Evolutionary conservation across 2,797 vertebrate genomes (phyloP).

Genomic region (Pantherophis alleghaniensis): DNA sequence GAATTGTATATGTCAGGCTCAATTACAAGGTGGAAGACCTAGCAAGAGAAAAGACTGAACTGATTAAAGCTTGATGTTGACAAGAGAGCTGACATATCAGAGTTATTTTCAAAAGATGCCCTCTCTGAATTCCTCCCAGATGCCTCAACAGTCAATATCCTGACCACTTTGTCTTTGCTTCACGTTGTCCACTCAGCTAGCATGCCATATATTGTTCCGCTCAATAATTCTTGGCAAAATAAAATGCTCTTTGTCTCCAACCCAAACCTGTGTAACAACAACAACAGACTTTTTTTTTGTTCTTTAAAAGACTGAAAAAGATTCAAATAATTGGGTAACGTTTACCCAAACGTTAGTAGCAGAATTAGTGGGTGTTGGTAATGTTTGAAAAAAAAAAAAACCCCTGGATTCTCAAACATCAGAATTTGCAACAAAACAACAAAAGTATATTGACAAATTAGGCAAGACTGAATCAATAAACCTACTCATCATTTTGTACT

Average conservation of each 20-base stretch:
- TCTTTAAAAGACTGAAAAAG: neutral
- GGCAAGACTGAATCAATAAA: neutral
- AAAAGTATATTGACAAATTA: neutral
- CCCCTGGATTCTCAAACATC: neutral
- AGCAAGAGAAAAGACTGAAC: conserved; percentile 64
- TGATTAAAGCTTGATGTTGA: conserved; percentile 67
- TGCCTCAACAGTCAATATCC: conserved; percentile 50
- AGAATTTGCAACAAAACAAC: neutral
- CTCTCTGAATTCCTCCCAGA: conserved; percentile 46
- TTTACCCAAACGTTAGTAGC: neutral
- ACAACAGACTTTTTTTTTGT: neutral
- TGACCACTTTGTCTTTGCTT: conserved; percentile 48
- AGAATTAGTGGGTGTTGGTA: neutral
- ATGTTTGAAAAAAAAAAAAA: neutral
- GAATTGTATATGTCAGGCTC: conserved; percentile 70
- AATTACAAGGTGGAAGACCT: conserved; percentile 68
- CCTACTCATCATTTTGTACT: neutral
- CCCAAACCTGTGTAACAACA: neutral
- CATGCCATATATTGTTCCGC: conserved; percentile 31
- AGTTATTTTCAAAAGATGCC: conserved; percentile 61
- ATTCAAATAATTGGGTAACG: neutral
- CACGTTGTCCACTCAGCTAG: conserved; percentile 24
- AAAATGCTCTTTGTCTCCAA: conserved; percentile 5
- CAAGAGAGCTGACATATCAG: conserved; percentile 55
- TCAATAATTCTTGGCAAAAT: conserved; percentile 6